Evolutionary conservation across 2,113 vertebrate genomes (phyloP), one percentile per base, ranked within the genome.

Genomic region (Salvelinus namaycush): DNA sequence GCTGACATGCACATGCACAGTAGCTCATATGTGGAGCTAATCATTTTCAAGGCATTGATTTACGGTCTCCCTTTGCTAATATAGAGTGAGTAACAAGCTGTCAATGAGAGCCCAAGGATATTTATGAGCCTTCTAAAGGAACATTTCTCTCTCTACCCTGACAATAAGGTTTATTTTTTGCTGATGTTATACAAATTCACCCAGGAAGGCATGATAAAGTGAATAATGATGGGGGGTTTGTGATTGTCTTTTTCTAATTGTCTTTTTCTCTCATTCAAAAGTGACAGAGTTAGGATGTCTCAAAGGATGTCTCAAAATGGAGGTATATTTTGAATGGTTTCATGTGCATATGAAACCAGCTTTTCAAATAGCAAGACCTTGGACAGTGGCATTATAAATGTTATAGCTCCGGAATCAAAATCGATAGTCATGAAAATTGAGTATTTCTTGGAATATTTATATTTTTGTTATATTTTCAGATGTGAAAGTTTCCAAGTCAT

Each of bases 31-130:
- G 81, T 81, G 76, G 74, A 86, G 79, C 81, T 84, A 80, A 88
- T 90, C 62, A 82, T 86, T 87, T 77, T 74, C 54, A 54, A 48
- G 67, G 64, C 76, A 44, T 64, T 87, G 87, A 92, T 87, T 90
- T 87, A 87, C 87, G 27, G 79, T 62, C 74, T 75, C 49, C 31
- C 83, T 90, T 76, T 68, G 72, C 86, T 86, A 86, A 85, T 90
- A 88, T 87, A 90, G 66, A 89, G 83, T 80, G 81, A 90, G 84
- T 84, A 82, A 85, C 76, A 86, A 85, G 84, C 86, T 84, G 82
- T 87, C 90, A 82, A 71, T 81, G 81, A 70, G 75, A 79, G 76
- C 81, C 76, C 75, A 79, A 73, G 74, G 76, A 80, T 87, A 87
- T 91, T 87, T 86, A 89, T 89, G 76, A 26, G 57, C 67, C 62